Base-by-base conservation (phyloP, 1,140 invertebrate genomes). In the Drosophila serrata region DNA sequence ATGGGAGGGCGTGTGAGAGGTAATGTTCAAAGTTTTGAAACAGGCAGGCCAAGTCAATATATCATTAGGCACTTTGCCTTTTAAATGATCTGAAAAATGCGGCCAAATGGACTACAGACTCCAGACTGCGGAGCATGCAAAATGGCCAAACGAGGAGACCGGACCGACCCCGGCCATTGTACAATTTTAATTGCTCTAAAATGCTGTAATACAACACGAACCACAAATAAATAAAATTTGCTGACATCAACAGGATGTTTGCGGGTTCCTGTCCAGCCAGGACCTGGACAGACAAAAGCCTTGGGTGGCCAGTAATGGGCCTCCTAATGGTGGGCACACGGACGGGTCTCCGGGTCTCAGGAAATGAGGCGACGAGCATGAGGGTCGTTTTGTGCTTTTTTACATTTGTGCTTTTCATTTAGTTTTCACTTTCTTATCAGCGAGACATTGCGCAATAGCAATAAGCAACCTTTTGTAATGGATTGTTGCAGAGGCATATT, bases 181-280 rank as follows among this genome's bases (percentile, higher is more conserved):
- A 84, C 85, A 90, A 88, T 87, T 87, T 87, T 87, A 87, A 87
- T 87, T 87, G 84, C 84, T 87, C 85, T 87, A 87, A 87, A 87
- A 88, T 72, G 81, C 80, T 88, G 85, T 90, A 88, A 88, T 90
- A 90, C 65, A 88, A 88, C 85, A 88, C 81, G 85, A 88, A 90
- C 81, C 85, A 85, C 85, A 88, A 88, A 88, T 88, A 88, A 88
- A 88, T 90, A 88, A 88, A 88, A 88, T 88, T 90, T 88, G 84
- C 84, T 88, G 84, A 88, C 84, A 90, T 88, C 78, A 88, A 88
- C 81, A 90, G 85, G 85, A 90, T 90, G 84, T 85, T 87, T 90
- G 81, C 61, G 84, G 85, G 81, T 82, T 86, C 82, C 82, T 82
- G 65, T 37, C 43, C 51, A 40, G 49, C 42, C 68, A 13, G 35